Conservation (phyloP, 2,113 vertebrate genomes). For the Gasterosteus aculeatus region DNA sequence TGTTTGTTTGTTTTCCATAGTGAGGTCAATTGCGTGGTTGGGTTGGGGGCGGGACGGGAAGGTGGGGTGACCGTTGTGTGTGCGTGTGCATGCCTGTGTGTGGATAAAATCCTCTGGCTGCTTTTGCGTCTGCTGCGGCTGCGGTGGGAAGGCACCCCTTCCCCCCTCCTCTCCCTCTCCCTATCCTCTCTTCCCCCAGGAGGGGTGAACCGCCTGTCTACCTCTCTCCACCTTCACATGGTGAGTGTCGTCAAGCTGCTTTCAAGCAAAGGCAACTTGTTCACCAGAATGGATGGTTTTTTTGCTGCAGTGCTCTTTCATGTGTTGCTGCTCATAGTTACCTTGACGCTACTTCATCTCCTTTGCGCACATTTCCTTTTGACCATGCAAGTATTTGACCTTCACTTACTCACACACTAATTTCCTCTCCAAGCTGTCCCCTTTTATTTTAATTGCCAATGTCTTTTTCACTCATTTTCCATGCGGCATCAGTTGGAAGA, state of each 20-base stretch:
- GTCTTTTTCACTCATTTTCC: conserved; percentile 7
- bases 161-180: not conserved
- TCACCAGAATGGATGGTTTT: conserved; percentile 32
- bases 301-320: conserved; percentile 83
- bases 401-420: conserved; percentile 41
- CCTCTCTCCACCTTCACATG: conserved; percentile 81
- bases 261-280: conserved; percentile 57
- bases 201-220: conserved; percentile 72
- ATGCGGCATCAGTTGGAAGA: conserved; percentile 26
- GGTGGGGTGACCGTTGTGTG: conserved; percentile 26
- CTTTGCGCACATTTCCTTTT: conserved; percentile 22
- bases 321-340: conserved; percentile 40
- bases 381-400: conserved; percentile 62
- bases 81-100: not conserved
- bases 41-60: conserved; percentile 14
- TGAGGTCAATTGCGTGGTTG: conserved; percentile 33
- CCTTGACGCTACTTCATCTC: conserved; percentile 32
- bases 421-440: conserved; percentile 30
- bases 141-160: conserved; percentile 21
- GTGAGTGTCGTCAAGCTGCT: conserved; percentile 86
- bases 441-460: not conserved
- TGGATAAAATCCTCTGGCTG: conserved; percentile 35
- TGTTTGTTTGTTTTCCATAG: conserved; percentile 44
- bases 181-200: conserved; percentile 29
- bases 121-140: conserved; percentile 52